A percentile compares a stretch with the other conserved stretches of the same genome.
Evolutionary conservation across 1,140 invertebrate genomes (phyloP).

Genomic region (Drosophila suzukii): DNA sequence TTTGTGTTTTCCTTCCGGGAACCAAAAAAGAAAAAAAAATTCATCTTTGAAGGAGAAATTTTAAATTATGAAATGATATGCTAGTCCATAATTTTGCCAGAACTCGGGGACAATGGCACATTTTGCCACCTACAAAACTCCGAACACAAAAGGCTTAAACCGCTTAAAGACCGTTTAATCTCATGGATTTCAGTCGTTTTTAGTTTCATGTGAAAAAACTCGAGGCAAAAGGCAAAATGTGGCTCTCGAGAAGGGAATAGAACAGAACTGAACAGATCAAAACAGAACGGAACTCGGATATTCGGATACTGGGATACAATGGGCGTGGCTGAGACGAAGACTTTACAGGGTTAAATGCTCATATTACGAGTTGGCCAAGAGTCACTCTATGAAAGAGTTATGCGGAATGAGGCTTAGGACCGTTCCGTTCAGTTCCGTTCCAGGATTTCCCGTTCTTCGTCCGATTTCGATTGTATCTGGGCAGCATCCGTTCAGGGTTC

Average conservation of each 20-base stretch:
- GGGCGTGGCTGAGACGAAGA: conserved; percentile 54
- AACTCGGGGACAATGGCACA: conserved; percentile 41
- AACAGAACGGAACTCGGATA: conserved; percentile 40
- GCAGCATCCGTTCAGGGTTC: conserved; percentile 15
- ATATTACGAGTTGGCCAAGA: conserved; percentile 73
- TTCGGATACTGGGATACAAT: conserved; percentile 37
- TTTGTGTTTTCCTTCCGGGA: conserved; percentile 55
- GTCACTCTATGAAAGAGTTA: conserved; percentile 71
- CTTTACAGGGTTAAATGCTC: conserved; percentile 69
- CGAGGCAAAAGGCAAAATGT: conserved; percentile 26
- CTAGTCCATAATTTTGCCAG: conserved; percentile 9
- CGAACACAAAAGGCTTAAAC: conserved; percentile 74
- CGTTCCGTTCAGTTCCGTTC: conserved; percentile 22
- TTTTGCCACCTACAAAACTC: conserved; percentile 74
- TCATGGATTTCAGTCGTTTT: conserved; percentile 63
- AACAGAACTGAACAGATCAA: neutral
- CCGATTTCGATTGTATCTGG: conserved; percentile 41
- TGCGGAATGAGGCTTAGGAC: conserved; percentile 45
- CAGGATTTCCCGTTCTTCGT: conserved; percentile 41
- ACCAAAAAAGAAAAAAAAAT: conserved; percentile 2
- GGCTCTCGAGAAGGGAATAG: conserved; percentile 1
- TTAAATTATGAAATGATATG: conserved; percentile 44
- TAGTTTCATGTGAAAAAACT: conserved; percentile 71
- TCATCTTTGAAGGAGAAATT: conserved; percentile 8
- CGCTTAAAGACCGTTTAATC: conserved; percentile 78